phyloP scores from a whole-genome alignment of 1,140 invertebrate genomes.

The Harlomillsia oculata region DNA sequence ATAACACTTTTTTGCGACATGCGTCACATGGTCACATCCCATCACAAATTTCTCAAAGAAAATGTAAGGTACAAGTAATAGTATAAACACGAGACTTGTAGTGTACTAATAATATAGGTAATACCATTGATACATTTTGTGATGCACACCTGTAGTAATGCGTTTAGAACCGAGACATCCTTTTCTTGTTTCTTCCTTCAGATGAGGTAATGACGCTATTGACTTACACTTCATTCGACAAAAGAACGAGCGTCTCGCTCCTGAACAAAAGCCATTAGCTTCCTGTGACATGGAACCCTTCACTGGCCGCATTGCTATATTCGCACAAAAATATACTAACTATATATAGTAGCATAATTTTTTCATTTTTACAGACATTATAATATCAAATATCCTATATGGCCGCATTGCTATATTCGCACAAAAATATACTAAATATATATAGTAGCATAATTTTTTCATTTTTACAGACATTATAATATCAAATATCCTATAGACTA shows the following conservation, averaged over 20 bases:
- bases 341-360: slow-evolving; percentile 3
- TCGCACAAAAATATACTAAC: not conserved
- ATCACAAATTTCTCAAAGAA: not conserved
- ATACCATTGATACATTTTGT: no score
- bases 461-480: not conserved
- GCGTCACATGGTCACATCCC: no score
- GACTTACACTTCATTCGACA: slow-evolving; percentile 80
- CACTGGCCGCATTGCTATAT: slow-evolving; percentile 76
- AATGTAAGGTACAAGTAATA: not conserved
- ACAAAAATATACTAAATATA: slow-evolving; percentile 3
- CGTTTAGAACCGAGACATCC: slow-evolving; percentile 47
- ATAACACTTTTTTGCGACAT: slow-evolving; percentile 15
- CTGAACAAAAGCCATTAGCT: slow-evolving; percentile 64
- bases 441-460: slow-evolving; percentile 10
- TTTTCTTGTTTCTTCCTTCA: slow-evolving; percentile 63
- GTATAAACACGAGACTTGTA: not conserved
- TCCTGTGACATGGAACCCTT: slow-evolving; percentile 73
- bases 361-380: slow-evolving; percentile 6
- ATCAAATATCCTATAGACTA: no score
- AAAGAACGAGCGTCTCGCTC: slow-evolving; percentile 81
- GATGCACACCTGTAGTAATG: not conserved
- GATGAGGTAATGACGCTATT: slow-evolving; percentile 37
- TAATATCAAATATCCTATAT: no score
- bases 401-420: slow-evolving; percentile 68
- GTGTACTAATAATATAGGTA: no score